Evolutionary conservation across 2,113 vertebrate genomes (phyloP).

Genomic region (Mastomys coucha): DNA sequence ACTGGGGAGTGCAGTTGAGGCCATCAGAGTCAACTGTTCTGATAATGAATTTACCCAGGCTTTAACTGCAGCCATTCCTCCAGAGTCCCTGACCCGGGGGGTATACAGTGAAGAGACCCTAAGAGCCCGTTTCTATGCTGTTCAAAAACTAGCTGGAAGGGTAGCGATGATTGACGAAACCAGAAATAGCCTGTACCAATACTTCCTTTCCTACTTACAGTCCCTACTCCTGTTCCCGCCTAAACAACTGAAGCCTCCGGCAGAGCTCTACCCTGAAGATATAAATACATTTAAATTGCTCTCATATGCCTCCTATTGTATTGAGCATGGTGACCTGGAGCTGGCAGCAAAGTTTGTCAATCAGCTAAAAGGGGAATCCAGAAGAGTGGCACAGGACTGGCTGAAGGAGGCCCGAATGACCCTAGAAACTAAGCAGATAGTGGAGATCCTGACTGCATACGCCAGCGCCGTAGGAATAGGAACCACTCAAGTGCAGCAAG

Average conservation of each 20-base stretch:
- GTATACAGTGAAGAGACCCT: conserved; percentile 96
- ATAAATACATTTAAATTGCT: conserved; percentile 95
- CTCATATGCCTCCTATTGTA: conserved; percentile 94
- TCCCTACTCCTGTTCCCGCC: conserved; percentile 93
- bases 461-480: conserved; percentile 96
- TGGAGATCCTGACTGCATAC: conserved; percentile 94
- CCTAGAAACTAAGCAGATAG: conserved; percentile 95
- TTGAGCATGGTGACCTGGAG: conserved; percentile 97
- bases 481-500: conserved; percentile 91
- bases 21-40: conserved; percentile 88
- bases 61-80: conserved; percentile 91
- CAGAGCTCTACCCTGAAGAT: conserved; percentile 90
- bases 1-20: conserved; percentile 89
- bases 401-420: conserved; percentile 94
- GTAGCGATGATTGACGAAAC: conserved; percentile 97
- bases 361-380: conserved; percentile 94
- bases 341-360: conserved; percentile 97
- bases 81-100: conserved; percentile 92
- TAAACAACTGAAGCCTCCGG: conserved; percentile 90
- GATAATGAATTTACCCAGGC: conserved; percentile 92
- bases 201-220: conserved; percentile 97
- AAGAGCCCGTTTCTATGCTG: conserved; percentile 90
- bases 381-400: conserved; percentile 96
- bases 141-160: conserved; percentile 92
- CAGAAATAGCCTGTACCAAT: conserved; percentile 96